Base-by-base conservation (phyloP, 2,888 invertebrate genomes). In the Trissoscelio sp. region DNA sequence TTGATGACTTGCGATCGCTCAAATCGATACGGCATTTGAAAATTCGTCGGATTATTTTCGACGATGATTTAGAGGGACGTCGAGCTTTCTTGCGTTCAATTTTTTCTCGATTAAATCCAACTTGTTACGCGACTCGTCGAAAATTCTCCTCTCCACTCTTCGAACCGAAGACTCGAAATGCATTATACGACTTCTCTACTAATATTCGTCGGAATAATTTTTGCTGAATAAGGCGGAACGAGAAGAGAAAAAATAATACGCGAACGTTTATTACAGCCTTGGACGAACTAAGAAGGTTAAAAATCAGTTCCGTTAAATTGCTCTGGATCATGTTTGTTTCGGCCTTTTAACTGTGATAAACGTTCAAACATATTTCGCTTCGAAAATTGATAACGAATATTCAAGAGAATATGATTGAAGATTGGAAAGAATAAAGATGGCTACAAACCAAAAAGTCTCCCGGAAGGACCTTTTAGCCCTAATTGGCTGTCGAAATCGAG, bases 401-500 rank as follows among this genome's bases (percentile, higher is more conserved):
- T 81, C 73, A 60, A 66, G 75, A 79, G 79, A 80, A 77, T 67
- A 74, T 73, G 60, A 74, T 66, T 57, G 62, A 58, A 62, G 78
- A 82, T 69, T 75, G 73, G 84, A 82, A 81, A 80, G 66, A 81
- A 81, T 72, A 78, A 75, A 83, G 77, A 81, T 79, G 6, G 73
- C 83, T 73, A 58, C 79, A 72, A 81, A 85, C 86, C 85, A 85
- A 82, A 88, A 88, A 88, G 88, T 88, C 86, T 85, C 85, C 84
- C 85, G 86, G 86, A 87, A 89, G 89, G 89, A 88, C 88, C 89
- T 90, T 90, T 90, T 90, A 89, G 88, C 86, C 88, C 88, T 91
- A 90, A 91, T 91, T 91, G 90, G 88, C 88, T 88, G 88, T 88
- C 87, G 86, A 86, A 89, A 89, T 90, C 90, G 89, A 90, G 90